Evolutionary conservation across 1,140 invertebrate species (phyloP), one percentile per base, ranked within the genome.

Genomic region (Goniozus legneri): DNA sequence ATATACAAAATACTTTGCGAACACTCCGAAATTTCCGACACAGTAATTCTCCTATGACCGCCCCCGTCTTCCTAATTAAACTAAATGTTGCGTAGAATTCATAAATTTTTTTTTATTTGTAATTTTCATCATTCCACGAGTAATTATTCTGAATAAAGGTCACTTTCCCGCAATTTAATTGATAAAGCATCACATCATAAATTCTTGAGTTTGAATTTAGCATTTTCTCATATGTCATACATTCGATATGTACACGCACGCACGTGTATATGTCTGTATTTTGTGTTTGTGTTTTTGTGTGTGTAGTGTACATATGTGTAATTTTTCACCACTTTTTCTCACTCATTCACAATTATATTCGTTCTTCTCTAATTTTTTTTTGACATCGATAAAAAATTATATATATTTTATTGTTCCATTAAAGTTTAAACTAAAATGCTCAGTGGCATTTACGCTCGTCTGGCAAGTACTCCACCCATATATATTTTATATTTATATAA

Each of bases 381-480:
- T 57, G 65, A 68, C 65, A 68, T 67, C 57, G 32, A 70, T 70
- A 67, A 63, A 70, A 69, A 69, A 69, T 67, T 69, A 69, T 67
- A 69, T 62, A 56, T 62, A 58, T 52, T 44, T 58, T 62, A 64
- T 64, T 65, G 55, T 64, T 65, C 49, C 53, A 59, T 56, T 65
- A 60, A 50, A 60, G 38, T 60, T 60, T 62, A 56, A 65, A 63
- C 54, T 61, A 63, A 65, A 65, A 46, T 59, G 56, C 44, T 58
- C 33, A 45, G 50, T 51, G 38, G 42, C 50, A 52, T 50, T 10
- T 13, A 44, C 49, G 51, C 42, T 34, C 22, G 18, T 46, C 35
- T 48, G 37, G 40, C 50, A 43, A 54, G 30, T 42, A 51, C 50
- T 44, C 43, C 58, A 54, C 54, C 51, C 41, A 45, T 42, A 57